A percentile compares a stretch with the other conserved stretches of the same genome.
Evolutionary conservation across 2,797 vertebrate genomes (phyloP).

Genomic region (Bucorvus abyssinicus): DNA sequence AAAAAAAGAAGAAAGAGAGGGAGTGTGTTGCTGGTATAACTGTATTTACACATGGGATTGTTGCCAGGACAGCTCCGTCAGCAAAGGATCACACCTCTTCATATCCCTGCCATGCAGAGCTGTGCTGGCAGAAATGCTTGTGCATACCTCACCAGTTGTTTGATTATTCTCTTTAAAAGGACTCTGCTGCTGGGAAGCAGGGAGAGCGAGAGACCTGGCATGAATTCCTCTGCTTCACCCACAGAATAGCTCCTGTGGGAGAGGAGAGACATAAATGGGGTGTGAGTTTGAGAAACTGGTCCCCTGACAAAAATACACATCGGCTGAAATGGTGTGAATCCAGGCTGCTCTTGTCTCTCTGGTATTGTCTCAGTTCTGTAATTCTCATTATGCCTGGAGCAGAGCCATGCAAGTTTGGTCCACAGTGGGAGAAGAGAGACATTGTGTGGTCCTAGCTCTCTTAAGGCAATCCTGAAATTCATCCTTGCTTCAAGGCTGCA

Average conservation of each 20-base stretch:
- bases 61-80: background rate
- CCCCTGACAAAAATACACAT: background rate
- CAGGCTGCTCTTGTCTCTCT: background rate
- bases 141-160: background rate
- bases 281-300: slow-evolving; percentile 22
- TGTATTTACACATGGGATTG: background rate
- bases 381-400: background rate
- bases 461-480: background rate
- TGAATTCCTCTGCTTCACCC: background rate
- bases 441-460: background rate
- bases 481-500: background rate
- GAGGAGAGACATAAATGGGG: slow-evolving; percentile 7
- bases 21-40: background rate
- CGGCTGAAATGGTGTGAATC: background rate
- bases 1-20: background rate
- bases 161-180: slow-evolving; percentile 14
- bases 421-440: background rate
- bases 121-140: background rate
- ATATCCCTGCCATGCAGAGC: background rate
- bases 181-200: background rate
- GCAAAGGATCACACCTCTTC: slow-evolving; percentile 25
- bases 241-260: background rate
- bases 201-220: background rate
- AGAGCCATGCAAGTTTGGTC: background rate
- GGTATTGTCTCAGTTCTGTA: background rate